These are phyloP conservation scores for Drosophila sulfurigaster DNA, from an alignment of 1,140 invertebrate species.

Conservation along the genomic window DNA sequence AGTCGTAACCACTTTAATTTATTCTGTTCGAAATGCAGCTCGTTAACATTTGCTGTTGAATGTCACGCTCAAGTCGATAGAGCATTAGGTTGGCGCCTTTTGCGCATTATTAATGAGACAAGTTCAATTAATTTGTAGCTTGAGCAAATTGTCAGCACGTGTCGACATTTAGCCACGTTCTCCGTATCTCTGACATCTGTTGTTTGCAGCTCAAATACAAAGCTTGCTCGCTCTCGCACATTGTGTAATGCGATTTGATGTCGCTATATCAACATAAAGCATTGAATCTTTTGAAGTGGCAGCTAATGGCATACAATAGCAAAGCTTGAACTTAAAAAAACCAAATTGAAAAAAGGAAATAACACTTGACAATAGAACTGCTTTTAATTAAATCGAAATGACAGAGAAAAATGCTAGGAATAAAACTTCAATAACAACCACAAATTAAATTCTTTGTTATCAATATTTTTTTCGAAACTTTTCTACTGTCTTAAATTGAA, in stretches of 20 bases:
- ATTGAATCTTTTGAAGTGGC: conserved; percentile 12
- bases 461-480: too few relatives aligned
- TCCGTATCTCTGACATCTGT: neutral
- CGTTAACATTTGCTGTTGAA: neutral
- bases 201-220: too few relatives aligned
- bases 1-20: too few relatives aligned
- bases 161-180: neutral
- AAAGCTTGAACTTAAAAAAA: neutral
- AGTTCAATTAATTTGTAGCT: neutral
- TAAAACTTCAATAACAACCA: neutral
- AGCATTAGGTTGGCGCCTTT: neutral
- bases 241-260: conserved; percentile 44
- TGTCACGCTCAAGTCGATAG: neutral
- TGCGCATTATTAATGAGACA: conserved; percentile 8
- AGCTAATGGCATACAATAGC: neutral
- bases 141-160: conserved; percentile 6
- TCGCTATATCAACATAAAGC: conserved; percentile 32
- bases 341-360: neutral
- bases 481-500: neutral
- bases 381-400: conserved; percentile 3
- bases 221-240: neutral
- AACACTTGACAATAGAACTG: neutral
- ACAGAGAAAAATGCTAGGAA: neutral
- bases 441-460: too few relatives aligned
- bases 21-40: neutral